Conservation (phyloP, 2,888 invertebrate genomes). For the Sinelater perroti region DNA sequence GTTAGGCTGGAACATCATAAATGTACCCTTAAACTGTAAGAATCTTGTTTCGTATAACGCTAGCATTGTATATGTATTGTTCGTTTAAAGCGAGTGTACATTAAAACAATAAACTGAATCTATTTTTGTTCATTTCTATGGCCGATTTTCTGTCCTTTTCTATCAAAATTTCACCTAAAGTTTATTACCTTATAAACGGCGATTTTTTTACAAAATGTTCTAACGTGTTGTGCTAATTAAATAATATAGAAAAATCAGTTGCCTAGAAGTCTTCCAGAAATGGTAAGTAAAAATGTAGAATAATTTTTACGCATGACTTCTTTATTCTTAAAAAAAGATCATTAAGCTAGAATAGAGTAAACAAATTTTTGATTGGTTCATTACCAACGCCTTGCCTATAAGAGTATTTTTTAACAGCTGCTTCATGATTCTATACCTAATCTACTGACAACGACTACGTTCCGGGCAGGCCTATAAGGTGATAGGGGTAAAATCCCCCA, state of each 20-base stretch:
- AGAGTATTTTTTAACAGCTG: too few relatives aligned
- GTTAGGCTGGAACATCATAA: constrained; percentile 25
- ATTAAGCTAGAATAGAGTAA: too few relatives aligned
- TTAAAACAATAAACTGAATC: constrained; percentile 12
- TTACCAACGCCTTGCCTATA: too few relatives aligned
- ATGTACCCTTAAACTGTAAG: neutral
- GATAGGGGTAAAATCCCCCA: too few relatives aligned
- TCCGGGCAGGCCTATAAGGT: too few relatives aligned
- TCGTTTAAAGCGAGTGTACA: constrained; percentile 3
- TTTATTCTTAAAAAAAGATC: too few relatives aligned
- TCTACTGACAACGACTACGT: too few relatives aligned
- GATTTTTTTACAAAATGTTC: neutral
- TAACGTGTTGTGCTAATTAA: neutral
- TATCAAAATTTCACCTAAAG: neutral
- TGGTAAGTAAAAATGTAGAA: neutral
- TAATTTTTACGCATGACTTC: too few relatives aligned
- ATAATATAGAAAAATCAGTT: neutral
- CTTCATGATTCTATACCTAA: too few relatives aligned
- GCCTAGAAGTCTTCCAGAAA: neutral
- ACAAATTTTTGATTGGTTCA: too few relatives aligned
- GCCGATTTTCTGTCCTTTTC: neutral
- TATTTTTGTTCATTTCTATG: constrained; percentile 4
- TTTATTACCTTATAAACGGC: too few relatives aligned
- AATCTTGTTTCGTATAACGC: neutral
- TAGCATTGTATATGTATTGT: constrained; percentile 2